Evolutionary conservation across 2,113 vertebrate genomes (phyloP), one percentile per base, ranked within the genome.

Genomic region (Camelus bactrianus): DNA sequence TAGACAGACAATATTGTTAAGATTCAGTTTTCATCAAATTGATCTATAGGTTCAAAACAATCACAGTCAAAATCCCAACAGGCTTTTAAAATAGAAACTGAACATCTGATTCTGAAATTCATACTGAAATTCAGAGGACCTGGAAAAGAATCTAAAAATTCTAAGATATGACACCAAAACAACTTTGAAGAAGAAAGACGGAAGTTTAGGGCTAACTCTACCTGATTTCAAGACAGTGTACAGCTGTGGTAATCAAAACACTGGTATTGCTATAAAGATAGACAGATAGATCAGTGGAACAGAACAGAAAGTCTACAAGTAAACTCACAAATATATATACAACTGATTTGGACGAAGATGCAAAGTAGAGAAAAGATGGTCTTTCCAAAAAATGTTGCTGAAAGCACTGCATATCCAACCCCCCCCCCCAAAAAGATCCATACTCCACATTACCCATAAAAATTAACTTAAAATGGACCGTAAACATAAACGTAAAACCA

Each of bases 41-140:
- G 32, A 73, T 54, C 9, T 88, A 5, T 42, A 84, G 30, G 50
- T 94, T 94, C 48, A 95, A 80, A 94, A 73, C 42, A 90, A 56
- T 94, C 64, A 81, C 19, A 69, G 4, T 96, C 30, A 94, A 86
- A 94, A 94, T 94, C 19, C 6, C 65, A 89, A 8, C 20, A 87
- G 38, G 6, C 19, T 77, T 89, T 67, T 81, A 58, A 79, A 73
- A 30, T 86, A 89, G 54, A 93, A 86, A 69, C 35, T 82, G 46
- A 62, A 62, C 70, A 17, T 32, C 69, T 94, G n/a, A 38, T 91
- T 94, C 62, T 93, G 69, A 97, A 81, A 76, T 82, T 69, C 54
- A 58, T 50, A 35, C 72, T 46, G 46, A 80, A 73, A 97, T 88
- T 9, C 19, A 93, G 38, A 93, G 56, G 10, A 83, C 58, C 69